phyloP scores from a whole-genome alignment of 2,113 vertebrate genomes.

The Ursus arctos region DNA sequence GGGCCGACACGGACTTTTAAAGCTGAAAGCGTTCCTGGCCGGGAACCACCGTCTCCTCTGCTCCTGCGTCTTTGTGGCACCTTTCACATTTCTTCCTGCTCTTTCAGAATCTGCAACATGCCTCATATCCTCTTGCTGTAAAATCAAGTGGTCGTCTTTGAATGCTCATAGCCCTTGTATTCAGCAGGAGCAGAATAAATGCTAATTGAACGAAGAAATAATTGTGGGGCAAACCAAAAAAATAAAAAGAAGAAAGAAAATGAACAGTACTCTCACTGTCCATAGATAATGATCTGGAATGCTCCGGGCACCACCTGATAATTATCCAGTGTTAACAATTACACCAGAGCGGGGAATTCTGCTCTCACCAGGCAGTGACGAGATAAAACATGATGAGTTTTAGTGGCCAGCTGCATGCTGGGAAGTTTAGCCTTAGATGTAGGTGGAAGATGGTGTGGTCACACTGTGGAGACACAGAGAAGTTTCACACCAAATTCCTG shows the following conservation, averaged over 20 bases:
- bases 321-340: conserved; percentile 47
- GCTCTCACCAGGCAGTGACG: background rate
- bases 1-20: background rate
- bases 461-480: background rate
- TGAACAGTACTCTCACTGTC: conserved; percentile 16
- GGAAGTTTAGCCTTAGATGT: background rate
- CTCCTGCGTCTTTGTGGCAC: background rate
- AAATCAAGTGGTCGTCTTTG: background rate
- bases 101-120: background rate
- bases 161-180: background rate
- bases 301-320: background rate
- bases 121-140: background rate
- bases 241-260: too few species aligned
- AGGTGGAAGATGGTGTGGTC: background rate
- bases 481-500: background rate
- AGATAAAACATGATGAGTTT: background rate
- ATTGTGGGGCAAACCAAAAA: background rate
- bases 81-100: background rate
- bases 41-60: background rate
- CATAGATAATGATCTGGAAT: background rate
- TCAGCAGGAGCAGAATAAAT: background rate
- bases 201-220: background rate
- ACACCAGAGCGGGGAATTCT: conserved; percentile 24
- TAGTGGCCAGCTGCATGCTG: background rate
- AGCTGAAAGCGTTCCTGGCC: background rate